phyloP scores from a whole-genome alignment of 2,797 vertebrate genomes.

The Enteromius argenteus region DNA sequence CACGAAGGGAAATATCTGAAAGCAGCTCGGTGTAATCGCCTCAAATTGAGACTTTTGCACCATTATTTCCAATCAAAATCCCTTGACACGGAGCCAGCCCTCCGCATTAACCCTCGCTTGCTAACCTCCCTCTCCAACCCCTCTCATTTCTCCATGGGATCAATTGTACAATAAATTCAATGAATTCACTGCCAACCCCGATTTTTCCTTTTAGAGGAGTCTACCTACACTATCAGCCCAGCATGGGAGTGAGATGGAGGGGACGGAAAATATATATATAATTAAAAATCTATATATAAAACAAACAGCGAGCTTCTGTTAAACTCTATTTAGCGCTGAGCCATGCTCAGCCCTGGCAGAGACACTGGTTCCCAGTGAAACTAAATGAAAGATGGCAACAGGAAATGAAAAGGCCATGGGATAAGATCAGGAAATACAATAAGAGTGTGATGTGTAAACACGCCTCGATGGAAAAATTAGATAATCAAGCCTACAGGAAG shows the following conservation, averaged over 20 bases:
- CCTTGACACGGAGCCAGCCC: conserved; percentile 65
- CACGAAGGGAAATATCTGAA: conserved; percentile 19
- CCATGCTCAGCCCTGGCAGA: conserved; percentile 69
- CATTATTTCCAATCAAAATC: conserved; percentile 74
- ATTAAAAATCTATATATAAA: not conserved
- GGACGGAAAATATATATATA: conserved; percentile 20
- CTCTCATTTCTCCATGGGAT: conserved; percentile 68
- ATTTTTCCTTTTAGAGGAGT: conserved; percentile 76
- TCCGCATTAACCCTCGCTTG: conserved; percentile 68
- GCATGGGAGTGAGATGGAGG: conserved; percentile 49
- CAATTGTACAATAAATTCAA: conserved; percentile 76
- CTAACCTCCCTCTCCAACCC: conserved; percentile 26
- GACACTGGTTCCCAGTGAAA: conserved; percentile 56
- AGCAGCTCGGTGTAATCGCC: conserved; percentile 59
- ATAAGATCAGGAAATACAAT: conserved; percentile 80
- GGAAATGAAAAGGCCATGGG: conserved; percentile 79
- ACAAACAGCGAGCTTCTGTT: conserved; percentile 34
- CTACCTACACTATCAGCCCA: conserved; percentile 69
- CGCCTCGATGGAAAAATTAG: conserved; percentile 55
- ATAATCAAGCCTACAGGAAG: not conserved
- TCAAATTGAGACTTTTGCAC: conserved; percentile 71
- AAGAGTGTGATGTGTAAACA: conserved; percentile 79
- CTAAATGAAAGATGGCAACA: conserved; percentile 69
- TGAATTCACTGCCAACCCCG: conserved; percentile 73
- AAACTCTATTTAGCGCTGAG: conserved; percentile 62